Evolutionary conservation across 2,888 invertebrate genomes (phyloP).

Genomic region (Papilio gigon): DNA sequence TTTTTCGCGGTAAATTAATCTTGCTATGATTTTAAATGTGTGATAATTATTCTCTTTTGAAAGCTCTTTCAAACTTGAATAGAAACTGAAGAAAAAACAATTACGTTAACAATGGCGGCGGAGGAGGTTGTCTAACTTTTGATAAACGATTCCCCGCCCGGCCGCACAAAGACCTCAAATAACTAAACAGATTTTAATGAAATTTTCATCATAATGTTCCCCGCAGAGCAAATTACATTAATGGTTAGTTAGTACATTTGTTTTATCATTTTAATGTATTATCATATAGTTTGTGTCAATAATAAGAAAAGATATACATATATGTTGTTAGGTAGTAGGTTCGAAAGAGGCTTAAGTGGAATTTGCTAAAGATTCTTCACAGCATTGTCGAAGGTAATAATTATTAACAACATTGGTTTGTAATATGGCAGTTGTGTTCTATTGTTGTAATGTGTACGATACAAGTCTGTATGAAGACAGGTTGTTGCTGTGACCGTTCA

Average conservation of each 20-base stretch:
- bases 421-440: not conserved
- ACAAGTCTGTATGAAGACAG: not conserved
- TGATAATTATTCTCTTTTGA: slow-evolving; percentile 19
- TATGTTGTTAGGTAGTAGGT: too few species aligned
- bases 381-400: slow-evolving; percentile 4
- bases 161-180: slow-evolving; percentile 28
- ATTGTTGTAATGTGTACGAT: not conserved
- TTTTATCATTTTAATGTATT: not conserved
- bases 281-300: not conserved
- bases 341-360: too few species aligned
- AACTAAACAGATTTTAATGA: slow-evolving; percentile 31
- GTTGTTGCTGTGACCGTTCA: not conserved
- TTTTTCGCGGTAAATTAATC: not conserved
- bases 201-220: slow-evolving; percentile 23
- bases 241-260: not conserved
- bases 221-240: not conserved
- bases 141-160: slow-evolving; percentile 27
- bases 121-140: slow-evolving; percentile 36
- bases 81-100: slow-evolving; percentile 31
- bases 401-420: slow-evolving; percentile 1
- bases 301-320: too few species aligned
- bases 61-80: slow-evolving; percentile 7
- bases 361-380: not conserved
- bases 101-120: slow-evolving; percentile 30
- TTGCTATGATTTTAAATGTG: not conserved